Evolutionary conservation across 2,797 vertebrate species (phyloP).

Genomic region (Tragelaphus oryx): DNA sequence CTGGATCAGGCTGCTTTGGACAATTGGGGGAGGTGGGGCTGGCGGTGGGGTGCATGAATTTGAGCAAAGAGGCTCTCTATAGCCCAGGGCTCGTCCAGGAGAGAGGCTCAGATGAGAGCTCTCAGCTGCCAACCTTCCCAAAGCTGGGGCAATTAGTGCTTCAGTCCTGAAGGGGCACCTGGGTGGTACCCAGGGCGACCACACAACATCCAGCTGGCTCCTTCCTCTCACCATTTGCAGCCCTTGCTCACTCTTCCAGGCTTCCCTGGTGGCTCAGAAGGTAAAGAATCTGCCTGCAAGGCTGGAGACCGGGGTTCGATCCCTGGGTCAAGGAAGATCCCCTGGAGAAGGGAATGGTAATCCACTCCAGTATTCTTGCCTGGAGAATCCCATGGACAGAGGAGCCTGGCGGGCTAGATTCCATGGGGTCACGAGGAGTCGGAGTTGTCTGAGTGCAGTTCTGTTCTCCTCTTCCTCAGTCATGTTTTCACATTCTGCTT

Average conservation of each 20-base stretch:
- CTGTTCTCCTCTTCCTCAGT: neutral
- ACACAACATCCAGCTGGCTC: neutral
- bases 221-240: neutral
- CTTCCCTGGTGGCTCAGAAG: neutral
- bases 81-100: neutral
- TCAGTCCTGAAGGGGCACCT: neutral
- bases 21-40: fast-evolving
- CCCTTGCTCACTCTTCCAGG: neutral
- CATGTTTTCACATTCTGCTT: neutral
- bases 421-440: neutral
- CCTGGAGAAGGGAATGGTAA: neutral
- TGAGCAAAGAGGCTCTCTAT: neutral
- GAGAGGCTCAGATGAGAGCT: neutral
- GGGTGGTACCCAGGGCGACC: neutral
- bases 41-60: neutral
- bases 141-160: neutral
- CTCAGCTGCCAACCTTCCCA: neutral
- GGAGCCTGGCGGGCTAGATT: neutral
- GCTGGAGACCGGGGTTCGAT: neutral
- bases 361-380: neutral
- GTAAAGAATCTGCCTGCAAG: neutral
- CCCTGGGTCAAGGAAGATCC: neutral
- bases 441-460: neutral
- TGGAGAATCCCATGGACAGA: neutral
- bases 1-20: neutral